Conservation (phyloP, 92 coral and sea anemone species). For the Phenganax stokvisi region DNA sequence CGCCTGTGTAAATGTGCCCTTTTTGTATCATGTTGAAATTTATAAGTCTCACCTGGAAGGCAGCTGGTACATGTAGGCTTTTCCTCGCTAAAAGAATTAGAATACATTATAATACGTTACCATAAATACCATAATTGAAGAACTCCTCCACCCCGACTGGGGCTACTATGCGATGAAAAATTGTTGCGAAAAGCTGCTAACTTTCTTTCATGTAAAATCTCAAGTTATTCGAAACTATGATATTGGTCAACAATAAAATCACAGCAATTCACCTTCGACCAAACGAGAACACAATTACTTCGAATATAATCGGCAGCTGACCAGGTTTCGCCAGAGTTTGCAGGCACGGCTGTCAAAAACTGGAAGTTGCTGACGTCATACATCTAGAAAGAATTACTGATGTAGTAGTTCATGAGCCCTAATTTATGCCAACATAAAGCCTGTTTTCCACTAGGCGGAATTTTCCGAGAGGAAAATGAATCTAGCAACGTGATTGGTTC, state of each 20-base stretch:
- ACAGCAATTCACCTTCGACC: conserved; percentile 63
- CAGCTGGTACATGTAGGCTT: conserved; percentile 74
- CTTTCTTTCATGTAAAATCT: too few species aligned
- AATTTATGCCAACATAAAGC: too few species aligned
- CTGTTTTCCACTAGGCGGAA: too few species aligned
- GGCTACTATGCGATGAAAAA: too few species aligned
- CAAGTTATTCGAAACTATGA: background rate
- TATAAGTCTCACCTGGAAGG: conserved; percentile 65
- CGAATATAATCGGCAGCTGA: conserved; percentile 86
- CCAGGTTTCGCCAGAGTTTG: conserved; percentile 71
- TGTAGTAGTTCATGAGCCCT: too few species aligned
- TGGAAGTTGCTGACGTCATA: conserved; percentile 92
- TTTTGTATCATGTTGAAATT: background rate
- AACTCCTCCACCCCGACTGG: background rate
- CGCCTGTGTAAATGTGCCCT: too few species aligned
- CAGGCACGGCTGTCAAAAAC: conserved; percentile 69
- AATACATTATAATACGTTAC: background rate
- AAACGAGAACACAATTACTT: conserved; percentile 77
- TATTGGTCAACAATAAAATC: background rate
- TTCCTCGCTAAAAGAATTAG: conserved; percentile 60
- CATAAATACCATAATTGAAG: background rate
- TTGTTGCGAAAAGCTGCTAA: too few species aligned
- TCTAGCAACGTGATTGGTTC: too few species aligned
- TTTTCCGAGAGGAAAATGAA: too few species aligned
- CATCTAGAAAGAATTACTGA: conserved; percentile 43